Evolutionary conservation across 1,140 invertebrate genomes (phyloP), one percentile per base, ranked within the genome.

Genomic region (Meloidogyne hapla): DNA sequence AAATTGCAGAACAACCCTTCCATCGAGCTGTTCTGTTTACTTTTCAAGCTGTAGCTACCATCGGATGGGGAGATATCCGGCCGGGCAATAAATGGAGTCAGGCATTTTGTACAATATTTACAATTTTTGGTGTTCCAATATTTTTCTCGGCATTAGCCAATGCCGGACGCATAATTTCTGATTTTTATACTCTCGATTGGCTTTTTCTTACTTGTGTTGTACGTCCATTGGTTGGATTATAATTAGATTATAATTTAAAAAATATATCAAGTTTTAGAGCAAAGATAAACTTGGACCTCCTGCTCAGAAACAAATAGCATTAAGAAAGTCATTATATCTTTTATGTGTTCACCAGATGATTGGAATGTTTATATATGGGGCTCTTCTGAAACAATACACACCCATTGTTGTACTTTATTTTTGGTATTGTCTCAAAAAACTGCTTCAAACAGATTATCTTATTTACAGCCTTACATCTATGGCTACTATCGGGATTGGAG

Each of bases 111-210:
- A 74, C 69, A 2, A 5, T 75, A n/a, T 75, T 21, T 40, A 75
- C 69, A 18, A 38, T 75, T 15, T 75, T 67, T 38, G 74, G 74
- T 6, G 74, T 75, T 48, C 74, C 74, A 15, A 26, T 75, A 33
- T 74, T 75, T 40, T 75, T 75, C 65, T 75, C 74, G 71, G 74
- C 74, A 42, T 18, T 72, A 38, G 74, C 74, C 25, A 75, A 74
- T 61, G 21, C 18, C 4, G 74, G 74, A 45, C 26, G 74, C 12
- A 64, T 67, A 38, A 33, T 75, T 21, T 69, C 74, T 8, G 69
- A 75, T 38, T 75, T 48, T 61, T 75, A 66, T 23, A 69, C 65
- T 5, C 45, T 75, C 26, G 74, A 75, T 61, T 75, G 74, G 74
- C 66, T 82, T 72, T 63, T 77, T 63, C 28, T 75, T 12, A 61